Base-by-base conservation (phyloP, 1,140 invertebrate genomes). In the Saccostrea cuccullata region DNA sequence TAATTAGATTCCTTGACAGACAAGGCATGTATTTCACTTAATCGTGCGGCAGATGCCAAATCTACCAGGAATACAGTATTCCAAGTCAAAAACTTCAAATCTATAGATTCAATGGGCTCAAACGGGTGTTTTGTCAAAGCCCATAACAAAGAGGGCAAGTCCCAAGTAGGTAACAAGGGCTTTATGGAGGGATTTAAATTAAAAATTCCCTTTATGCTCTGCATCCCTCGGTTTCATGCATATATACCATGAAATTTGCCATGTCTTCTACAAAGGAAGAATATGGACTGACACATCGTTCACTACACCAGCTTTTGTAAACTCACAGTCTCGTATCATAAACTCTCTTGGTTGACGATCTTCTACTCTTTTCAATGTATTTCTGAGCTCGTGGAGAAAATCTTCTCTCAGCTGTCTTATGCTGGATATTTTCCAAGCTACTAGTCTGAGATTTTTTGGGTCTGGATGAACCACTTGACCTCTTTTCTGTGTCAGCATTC, bases 141-240 rank as follows among this genome's bases (percentile, higher is more conserved):
- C 82, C 67, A 85, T 17, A 90, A 47, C 26, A 90, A 84, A 23
- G 26, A 84, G 55, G 86, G 67, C 40, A 91, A 47, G 85, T 86
- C 67, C 86, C 85, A 88, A 85, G 82, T 86, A 56, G 90, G 84
- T 47, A 86, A 64, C 15, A 84, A 56, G 12, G 20, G 26, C 30
- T 56, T 23, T 36, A 82, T 40, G 3, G 47, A 17, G 23, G 58
- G 77, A 55, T n/a, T 40, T 6, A 30, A 56, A 77, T 85, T 89
- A 26, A 84, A 84, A 82, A 85, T 30, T n/a, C 40, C 70, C 70
- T 89, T 90, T n/a, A 73, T 70, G 70, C 36, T 64, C 30, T 36
- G 30, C 55, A 77, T 56, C 70, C 36, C 15, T 83, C 58, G n/a
- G 26, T 36, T 55, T 82, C 30, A 30, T 55, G 56, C 5, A 84